A percentile compares a stretch with the other conserved stretches of the same genome.
Conservation (phyloP, 2,888 invertebrate genomes). For the Branchellion lobata region DNA sequence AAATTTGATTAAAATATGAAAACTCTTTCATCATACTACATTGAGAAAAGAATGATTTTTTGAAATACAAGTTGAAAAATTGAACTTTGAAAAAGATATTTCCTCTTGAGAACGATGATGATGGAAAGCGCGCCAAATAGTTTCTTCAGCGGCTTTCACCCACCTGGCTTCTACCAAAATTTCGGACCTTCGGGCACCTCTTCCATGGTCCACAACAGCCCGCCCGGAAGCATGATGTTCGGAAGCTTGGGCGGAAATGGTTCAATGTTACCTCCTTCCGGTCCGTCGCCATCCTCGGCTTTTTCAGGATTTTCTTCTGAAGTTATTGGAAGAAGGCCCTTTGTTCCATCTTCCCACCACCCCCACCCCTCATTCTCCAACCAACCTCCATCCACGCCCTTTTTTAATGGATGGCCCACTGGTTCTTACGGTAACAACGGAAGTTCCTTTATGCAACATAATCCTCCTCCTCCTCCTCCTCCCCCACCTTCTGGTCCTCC, state of each 20-base stretch:
- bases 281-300: neutral
- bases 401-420: conserved; percentile 14
- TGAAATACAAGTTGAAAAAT: too few relatives aligned
- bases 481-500: neutral
- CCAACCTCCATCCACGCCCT: neutral
- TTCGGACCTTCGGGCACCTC: neutral
- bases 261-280: conserved; percentile 3
- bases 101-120: too few relatives aligned
- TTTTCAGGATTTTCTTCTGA: conserved; percentile 40
- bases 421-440: conserved; percentile 13
- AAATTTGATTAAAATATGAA: too few relatives aligned
- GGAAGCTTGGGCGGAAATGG: conserved; percentile 20
- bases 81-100: too few relatives aligned
- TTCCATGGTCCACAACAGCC: conserved; percentile 6
- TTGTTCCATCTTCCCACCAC: conserved; percentile 19
- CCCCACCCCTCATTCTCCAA: neutral
- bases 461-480: neutral
- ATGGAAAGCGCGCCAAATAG: conserved; percentile 35
- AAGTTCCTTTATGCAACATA: neutral
- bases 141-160: conserved; percentile 36
- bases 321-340: conserved; percentile 30
- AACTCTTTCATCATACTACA: too few relatives aligned
- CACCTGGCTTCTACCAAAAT: conserved; percentile 25
- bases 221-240: conserved; percentile 31
- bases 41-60: neutral